phyloP scores from a whole-genome alignment of 2,797 vertebrate genomes.

The Yasuhikotakia modesta region DNA sequence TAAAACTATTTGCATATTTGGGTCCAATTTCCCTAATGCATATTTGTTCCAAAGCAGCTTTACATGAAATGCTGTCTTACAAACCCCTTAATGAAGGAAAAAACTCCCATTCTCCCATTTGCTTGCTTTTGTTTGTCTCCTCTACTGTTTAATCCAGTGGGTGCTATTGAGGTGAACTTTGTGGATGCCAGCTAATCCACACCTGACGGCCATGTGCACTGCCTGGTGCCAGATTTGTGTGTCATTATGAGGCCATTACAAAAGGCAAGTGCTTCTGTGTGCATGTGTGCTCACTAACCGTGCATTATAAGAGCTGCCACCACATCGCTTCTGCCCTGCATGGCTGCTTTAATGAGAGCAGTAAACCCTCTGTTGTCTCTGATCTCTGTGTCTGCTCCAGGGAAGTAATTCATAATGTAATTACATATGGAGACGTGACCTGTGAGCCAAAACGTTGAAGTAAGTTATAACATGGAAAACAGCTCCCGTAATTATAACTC shows the following conservation, averaged over 20 bases:
- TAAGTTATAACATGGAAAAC: background rate
- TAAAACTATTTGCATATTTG: too few relatives aligned
- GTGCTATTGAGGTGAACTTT: background rate
- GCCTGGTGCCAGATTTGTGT: too few relatives aligned
- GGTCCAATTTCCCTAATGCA: too few relatives aligned
- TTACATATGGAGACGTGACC: conserved; percentile 81
- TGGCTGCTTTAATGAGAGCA: conserved; percentile 87
- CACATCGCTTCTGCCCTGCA: conserved; percentile 77
- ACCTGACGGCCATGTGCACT: background rate
- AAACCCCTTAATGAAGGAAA: too few relatives aligned
- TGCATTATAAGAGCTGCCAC: conserved; percentile 81
- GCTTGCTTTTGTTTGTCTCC: background rate
- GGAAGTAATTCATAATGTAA: conserved; percentile 86
- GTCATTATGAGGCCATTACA: too few relatives aligned
- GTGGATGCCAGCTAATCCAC: background rate
- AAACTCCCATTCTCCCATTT: background rate
- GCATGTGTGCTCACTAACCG: conserved; percentile 20
- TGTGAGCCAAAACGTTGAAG: conserved; percentile 57
- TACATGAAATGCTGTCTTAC: background rate
- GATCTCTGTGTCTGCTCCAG: conserved; percentile 78
- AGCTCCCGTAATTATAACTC: too few relatives aligned
- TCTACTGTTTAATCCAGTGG: conserved; percentile 5
- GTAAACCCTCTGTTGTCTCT: conserved; percentile 83
- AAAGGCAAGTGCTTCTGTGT: too few relatives aligned
- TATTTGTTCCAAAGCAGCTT: too few relatives aligned